phyloP scores from a whole-genome alignment of 2,888 invertebrate genomes.

The Sphaerophoria taeniata region DNA sequence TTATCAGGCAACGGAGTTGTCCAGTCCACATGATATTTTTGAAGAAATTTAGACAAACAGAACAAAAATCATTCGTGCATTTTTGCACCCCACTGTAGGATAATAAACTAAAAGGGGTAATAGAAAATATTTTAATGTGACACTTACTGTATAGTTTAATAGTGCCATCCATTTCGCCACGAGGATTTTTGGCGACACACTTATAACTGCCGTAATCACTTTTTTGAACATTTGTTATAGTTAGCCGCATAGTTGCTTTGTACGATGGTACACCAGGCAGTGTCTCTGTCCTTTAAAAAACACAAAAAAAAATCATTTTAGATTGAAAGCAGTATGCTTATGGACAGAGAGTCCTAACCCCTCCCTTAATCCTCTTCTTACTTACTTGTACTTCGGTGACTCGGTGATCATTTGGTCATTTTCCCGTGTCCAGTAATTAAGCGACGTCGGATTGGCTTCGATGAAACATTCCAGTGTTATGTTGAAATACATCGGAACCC shows the following conservation, averaged over 20 bases:
- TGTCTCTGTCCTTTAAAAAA: constrained; percentile 85
- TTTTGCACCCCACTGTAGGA: constrained; percentile 9
- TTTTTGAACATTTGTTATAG: constrained; percentile 90
- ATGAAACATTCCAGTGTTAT: constrained; percentile 94
- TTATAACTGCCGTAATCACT: constrained; percentile 95
- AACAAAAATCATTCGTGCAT: not conserved
- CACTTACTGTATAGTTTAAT: constrained; percentile 94
- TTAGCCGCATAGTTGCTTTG: constrained; percentile 94
- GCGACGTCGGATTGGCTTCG: constrained; percentile 94
- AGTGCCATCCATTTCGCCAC: constrained; percentile 95
- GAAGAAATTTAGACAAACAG: not conserved
- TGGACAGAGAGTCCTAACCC: no score
- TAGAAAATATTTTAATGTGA: constrained; percentile 70
- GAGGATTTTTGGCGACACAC: constrained; percentile 93
- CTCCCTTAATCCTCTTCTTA: constrained; percentile 33
- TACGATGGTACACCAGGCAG: constrained; percentile 89
- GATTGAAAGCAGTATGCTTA: not conserved
- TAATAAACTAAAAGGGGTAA: constrained; percentile 51
- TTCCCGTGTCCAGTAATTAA: constrained; percentile 95
- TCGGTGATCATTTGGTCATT: constrained; percentile 95
- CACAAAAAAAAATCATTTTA: constrained; percentile 13
- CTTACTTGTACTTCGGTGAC: constrained; percentile 89
- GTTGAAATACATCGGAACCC: constrained; percentile 91
- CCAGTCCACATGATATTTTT: no score
- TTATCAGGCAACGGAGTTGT: no score